phyloP scores from a whole-genome alignment of 2,888 invertebrate species.

The Melolontha melolontha region DNA sequence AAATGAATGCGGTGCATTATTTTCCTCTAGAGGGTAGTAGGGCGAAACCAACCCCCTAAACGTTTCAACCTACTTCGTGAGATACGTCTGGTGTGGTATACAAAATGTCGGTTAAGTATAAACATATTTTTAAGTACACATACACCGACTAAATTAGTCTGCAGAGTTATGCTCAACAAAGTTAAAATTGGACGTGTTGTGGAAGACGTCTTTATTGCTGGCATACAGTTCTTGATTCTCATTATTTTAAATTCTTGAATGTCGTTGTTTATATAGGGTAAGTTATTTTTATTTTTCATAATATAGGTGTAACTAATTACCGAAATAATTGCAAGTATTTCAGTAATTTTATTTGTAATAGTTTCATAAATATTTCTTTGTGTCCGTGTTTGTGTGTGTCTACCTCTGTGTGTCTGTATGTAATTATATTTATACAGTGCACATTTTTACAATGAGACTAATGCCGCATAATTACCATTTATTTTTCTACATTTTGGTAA shows the following conservation, averaged over 20 bases:
- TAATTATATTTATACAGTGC: too few species aligned
- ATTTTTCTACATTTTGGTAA: too few species aligned
- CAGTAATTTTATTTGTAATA: too few species aligned
- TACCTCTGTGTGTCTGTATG: too few species aligned
- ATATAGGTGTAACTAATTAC: not conserved
- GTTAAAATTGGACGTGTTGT: constrained; percentile 37
- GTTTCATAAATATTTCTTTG: too few species aligned
- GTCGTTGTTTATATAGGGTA: constrained; percentile 18
- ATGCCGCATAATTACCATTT: too few species aligned
- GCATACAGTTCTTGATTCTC: constrained; percentile 5
- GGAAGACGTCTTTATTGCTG: constrained; percentile 30
- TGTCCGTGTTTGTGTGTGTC: too few species aligned
- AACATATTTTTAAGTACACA: constrained; percentile 38
- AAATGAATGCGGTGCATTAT: constrained; percentile 36
- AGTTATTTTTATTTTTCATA: constrained; percentile 20
- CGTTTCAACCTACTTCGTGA: constrained; percentile 34
- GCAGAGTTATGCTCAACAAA: constrained; percentile 37
- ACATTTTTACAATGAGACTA: too few species aligned
- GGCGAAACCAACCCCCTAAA: constrained; percentile 33
- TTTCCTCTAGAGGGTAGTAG: constrained; percentile 33
- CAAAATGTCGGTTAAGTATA: constrained; percentile 39
- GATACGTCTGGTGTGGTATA: constrained; percentile 33
- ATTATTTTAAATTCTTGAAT: constrained; percentile 11
- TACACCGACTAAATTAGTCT: constrained; percentile 36
- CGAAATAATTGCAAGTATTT: too few species aligned